Evolutionary conservation across 1,140 invertebrate genomes (phyloP).

Genomic region (Eupeodes corollae): DNA sequence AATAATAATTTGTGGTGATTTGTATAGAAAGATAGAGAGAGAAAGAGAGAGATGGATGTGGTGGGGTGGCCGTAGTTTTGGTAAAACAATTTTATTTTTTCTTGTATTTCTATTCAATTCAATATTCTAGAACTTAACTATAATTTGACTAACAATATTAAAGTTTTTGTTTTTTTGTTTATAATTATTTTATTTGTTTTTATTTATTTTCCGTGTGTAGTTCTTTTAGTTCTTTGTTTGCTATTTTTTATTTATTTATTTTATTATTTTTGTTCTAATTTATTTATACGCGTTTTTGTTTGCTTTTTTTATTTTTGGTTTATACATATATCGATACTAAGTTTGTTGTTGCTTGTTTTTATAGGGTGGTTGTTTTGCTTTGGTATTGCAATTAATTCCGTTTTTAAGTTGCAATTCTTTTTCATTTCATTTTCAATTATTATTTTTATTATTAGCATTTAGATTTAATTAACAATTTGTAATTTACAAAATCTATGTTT

Average conservation of each 20-base stretch:
- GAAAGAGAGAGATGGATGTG: too few species aligned
- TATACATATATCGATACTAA: neutral
- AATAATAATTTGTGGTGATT: too few species aligned
- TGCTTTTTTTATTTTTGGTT: constrained; percentile 1
- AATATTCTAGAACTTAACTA: too few species aligned
- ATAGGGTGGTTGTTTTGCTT: constrained; percentile 1
- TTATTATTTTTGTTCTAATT: constrained; percentile 1
- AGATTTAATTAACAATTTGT: constrained; percentile 8
- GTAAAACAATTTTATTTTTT: neutral
- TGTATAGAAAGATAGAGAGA: too few species aligned
- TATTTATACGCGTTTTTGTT: constrained; percentile 2
- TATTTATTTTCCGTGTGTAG: neutral
- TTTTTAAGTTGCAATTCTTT: neutral
- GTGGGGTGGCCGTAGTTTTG: neutral
- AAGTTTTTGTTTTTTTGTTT: constrained; percentile 1
- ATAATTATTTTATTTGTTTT: constrained; percentile 25
- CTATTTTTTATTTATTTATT: constrained; percentile 4
- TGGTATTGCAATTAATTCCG: constrained; percentile 4
- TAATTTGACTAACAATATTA: neutral
- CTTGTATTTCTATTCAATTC: constrained; percentile 3
- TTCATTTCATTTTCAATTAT: neutral
- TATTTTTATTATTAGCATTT: neutral
- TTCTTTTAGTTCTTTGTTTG: neutral
- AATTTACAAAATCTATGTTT: constrained; percentile 20
- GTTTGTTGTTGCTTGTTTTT: neutral